These are phyloP conservation scores for Isurus oxyrinchus DNA, from an alignment of 2,113 vertebrate species.

Conservation along the genomic window DNA sequence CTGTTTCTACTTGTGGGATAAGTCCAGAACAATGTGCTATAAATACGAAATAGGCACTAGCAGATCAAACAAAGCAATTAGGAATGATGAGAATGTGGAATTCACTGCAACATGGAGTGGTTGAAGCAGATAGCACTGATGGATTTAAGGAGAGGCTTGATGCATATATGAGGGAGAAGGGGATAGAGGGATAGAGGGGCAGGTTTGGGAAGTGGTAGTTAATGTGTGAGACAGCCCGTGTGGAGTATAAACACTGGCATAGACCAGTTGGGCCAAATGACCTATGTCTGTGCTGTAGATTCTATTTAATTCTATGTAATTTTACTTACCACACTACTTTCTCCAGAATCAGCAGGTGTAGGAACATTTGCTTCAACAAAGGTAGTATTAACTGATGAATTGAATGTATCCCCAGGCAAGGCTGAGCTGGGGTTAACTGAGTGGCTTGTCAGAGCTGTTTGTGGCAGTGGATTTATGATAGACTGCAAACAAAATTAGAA, in stretches of 20 bases:
- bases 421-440: slow-evolving; percentile 74
- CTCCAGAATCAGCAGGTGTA: slow-evolving; percentile 53
- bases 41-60: not conserved
- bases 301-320: slow-evolving; percentile 22
- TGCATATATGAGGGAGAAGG: not conserved
- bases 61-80: slow-evolving; percentile 15
- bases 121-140: not conserved
- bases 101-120: slow-evolving; percentile 1
- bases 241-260: not conserved
- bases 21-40: not conserved
- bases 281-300: not conserved
- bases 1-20: not conserved
- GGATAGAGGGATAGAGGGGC: not conserved
- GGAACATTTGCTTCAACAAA: slow-evolving; percentile 58
- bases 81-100: not conserved
- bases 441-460: slow-evolving; percentile 69
- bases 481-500: slow-evolving; percentile 52
- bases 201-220: not conserved
- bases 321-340: slow-evolving; percentile 64
- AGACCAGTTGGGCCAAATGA: not conserved
- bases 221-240: not conserved
- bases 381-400: slow-evolving; percentile 71
- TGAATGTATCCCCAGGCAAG: slow-evolving; percentile 82
- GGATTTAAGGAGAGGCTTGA: not conserved
- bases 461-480: slow-evolving; percentile 64